Conservation (phyloP, 2,797 vertebrate species). For the Coilia nasus region DNA sequence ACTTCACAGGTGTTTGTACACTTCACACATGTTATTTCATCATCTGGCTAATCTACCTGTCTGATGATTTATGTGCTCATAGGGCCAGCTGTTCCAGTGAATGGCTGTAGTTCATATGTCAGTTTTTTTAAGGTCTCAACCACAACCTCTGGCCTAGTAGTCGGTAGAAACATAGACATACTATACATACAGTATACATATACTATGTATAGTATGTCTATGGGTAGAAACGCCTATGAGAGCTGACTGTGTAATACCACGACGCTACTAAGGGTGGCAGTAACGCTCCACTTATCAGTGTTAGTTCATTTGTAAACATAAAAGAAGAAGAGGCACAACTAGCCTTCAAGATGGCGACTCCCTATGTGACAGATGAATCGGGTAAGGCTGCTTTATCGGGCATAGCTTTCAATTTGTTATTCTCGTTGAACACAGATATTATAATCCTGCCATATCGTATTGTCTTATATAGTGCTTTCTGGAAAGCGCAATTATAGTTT, state of each 20-base stretch:
- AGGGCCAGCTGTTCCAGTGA: too few species aligned
- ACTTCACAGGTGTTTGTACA: too few species aligned
- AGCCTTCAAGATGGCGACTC: conserved; percentile 92
- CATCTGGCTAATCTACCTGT: too few species aligned
- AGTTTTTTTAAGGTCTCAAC: too few species aligned
- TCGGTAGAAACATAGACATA: too few species aligned
- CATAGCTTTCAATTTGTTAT: neutral
- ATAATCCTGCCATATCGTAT: neutral
- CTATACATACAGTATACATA: too few species aligned
- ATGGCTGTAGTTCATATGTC: too few species aligned
- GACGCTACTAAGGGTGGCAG: neutral
- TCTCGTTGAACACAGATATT: neutral
- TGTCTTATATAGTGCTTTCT: neutral
- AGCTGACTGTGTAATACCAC: neutral
- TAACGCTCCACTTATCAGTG: neutral
- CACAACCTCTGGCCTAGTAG: too few species aligned
- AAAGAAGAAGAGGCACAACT: conserved; percentile 67
- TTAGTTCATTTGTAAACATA: neutral
- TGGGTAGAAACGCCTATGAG: neutral
- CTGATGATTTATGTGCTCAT: too few species aligned
- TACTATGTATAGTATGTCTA: neutral
- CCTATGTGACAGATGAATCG: conserved; percentile 93
- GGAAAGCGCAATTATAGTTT: neutral
- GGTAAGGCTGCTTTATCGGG: conserved; percentile 69
- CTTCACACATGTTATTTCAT: too few species aligned